Conservation (phyloP, 2,113 vertebrate genomes). For the Carassius gibelio region DNA sequence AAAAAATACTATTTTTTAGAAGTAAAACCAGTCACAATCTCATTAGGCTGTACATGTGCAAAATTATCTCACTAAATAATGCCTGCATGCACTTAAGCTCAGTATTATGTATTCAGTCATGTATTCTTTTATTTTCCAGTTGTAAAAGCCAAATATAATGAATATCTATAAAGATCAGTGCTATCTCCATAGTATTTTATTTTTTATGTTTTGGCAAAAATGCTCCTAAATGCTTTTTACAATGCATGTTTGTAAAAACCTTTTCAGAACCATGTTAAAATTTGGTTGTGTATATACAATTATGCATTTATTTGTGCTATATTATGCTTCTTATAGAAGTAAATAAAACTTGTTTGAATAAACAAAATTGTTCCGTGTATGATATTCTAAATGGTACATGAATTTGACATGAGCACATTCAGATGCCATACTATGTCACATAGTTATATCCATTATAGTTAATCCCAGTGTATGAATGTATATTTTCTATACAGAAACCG, state of each 20-base stretch:
- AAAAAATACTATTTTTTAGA: accelerated
- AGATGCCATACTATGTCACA: not conserved
- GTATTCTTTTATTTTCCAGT: no score
- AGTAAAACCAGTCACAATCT: not conserved
- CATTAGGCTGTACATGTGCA: not conserved
- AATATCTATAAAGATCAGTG: not conserved
- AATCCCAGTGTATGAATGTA: no score
- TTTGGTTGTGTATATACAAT: not conserved
- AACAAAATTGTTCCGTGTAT: not conserved
- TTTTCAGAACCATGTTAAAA: not conserved
- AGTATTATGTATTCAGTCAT: not conserved
- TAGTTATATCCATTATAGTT: no score
- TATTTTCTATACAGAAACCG: no score
- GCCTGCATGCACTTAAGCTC: not conserved
- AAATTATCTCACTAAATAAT: no score
- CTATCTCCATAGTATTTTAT: not conserved
- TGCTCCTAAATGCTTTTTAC: not conserved
- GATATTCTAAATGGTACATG: no score
- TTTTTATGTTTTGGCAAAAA: not conserved
- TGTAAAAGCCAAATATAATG: no score
- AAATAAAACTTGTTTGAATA: not conserved
- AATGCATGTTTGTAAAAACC: not conserved
- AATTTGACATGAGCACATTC: no score
- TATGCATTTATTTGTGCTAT: not conserved
- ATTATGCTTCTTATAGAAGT: not conserved